Evolutionary conservation across 2,888 invertebrate genomes (phyloP).

Genomic region (Eristalis pertinax): DNA sequence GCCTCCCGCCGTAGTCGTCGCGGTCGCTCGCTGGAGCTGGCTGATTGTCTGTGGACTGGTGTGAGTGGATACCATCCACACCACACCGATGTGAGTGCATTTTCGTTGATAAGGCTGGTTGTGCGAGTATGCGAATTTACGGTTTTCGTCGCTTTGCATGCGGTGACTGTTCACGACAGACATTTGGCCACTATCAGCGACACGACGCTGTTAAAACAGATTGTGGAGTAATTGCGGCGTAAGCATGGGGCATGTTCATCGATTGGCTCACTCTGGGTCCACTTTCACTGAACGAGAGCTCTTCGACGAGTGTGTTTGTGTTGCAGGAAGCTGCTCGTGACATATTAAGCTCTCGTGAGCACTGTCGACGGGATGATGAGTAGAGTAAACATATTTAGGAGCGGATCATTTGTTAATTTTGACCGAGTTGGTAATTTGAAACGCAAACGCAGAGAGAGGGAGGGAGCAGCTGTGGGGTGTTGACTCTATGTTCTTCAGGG

Average conservation of each 20-base stretch:
- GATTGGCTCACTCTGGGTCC: background rate
- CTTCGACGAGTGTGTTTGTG: background rate
- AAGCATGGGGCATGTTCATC: background rate
- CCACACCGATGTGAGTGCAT: background rate
- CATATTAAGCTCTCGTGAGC: background rate
- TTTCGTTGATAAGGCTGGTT: background rate
- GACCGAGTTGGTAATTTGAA: background rate
- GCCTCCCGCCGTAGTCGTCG: slow-evolving; percentile 6
- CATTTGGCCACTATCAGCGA: background rate
- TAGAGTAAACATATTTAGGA: slow-evolving; percentile 19
- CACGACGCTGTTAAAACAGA: background rate
- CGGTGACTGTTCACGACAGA: background rate
- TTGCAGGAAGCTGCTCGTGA: slow-evolving; percentile 11
- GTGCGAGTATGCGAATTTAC: background rate
- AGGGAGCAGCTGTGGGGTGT: background rate
- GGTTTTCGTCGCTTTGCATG: background rate
- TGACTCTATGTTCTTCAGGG: background rate
- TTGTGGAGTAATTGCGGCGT: background rate
- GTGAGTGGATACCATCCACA: background rate
- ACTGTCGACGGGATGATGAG: slow-evolving; percentile 21
- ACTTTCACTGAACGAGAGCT: slow-evolving; percentile 50
- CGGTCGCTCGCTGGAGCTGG: background rate
- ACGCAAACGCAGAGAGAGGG: background rate
- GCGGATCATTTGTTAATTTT: slow-evolving; percentile 25
- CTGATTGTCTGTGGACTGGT: background rate